Base-by-base conservation (phyloP, 2,888 invertebrate species). In the Troglohyphantes excavatus region DNA sequence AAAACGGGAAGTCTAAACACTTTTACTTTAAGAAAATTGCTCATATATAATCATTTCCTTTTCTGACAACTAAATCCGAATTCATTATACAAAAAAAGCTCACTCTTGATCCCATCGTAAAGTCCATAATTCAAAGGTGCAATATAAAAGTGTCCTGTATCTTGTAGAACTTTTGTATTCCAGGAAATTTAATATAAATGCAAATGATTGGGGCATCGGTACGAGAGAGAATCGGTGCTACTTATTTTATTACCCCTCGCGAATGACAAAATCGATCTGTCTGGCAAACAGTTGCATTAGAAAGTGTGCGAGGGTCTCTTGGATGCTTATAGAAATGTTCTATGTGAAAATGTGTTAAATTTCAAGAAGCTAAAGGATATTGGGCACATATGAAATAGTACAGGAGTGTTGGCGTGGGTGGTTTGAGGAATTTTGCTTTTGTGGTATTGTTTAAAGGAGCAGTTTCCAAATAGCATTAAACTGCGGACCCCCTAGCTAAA, bases 181-280 rank as follows among this genome's bases (percentile, higher is more conserved):
- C 53, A n/a, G 53, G 53, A 53, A 53, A 53, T 53, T 53, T 53
- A 53, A 53, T 53, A 53, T 53, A 53, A 53, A 53, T 53, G 53
- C 53, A 53, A 53, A 53, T 53, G 13, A 53, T 53, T 53, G n/a
- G 13, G 5, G n/a, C 53, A 53, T 53, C 53, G n/a, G 17, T 9
- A 17, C 13, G 53, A 53, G 53, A 6, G 33, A n/a, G 53, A 53
- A 53, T 53, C n/a, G 53, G 53, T n/a, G 3, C 53, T 53, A n/a
- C n/a, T 53, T n/a, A n/a, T 53, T 53, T n/a, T 53, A n/a, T 53
- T 53, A 53, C 53, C n/a, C 17, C n/a, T 53, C n/a, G 53, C 2
- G 13, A 13, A n/a, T n/a, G n/a, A 13, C 53, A 53, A 53, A 53
- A 53, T 53, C 53, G n/a, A 53, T 53, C 6, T 46, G 13, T 53